Percentiles rank a stretch among this genome's conserved stretches.
phyloP scores from a whole-genome alignment of 2,113 vertebrate genomes.

The Thymallus thymallus region DNA sequence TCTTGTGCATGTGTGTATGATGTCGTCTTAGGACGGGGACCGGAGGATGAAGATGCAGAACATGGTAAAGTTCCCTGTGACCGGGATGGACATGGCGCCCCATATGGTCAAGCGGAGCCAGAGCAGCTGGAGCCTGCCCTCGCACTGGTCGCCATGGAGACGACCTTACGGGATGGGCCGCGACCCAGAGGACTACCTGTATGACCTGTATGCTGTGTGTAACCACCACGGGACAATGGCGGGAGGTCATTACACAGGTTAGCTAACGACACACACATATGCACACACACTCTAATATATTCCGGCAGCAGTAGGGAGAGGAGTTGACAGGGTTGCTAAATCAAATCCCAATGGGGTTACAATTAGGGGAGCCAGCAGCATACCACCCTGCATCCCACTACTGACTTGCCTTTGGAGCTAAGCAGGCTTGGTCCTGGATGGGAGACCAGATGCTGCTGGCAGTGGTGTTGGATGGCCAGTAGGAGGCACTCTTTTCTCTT shows the following conservation, averaged over 20 bases:
- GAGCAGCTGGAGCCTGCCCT: constrained; percentile 94
- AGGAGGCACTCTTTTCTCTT: too few species aligned
- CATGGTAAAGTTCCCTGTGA: constrained; percentile 91
- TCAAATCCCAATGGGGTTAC: too few species aligned
- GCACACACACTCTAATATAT: background rate
- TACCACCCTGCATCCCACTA: too few species aligned
- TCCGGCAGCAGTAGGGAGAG: too few species aligned
- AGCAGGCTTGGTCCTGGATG: too few species aligned
- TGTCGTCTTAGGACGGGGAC: constrained; percentile 81
- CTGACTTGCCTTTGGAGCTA: too few species aligned
- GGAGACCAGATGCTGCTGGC: too few species aligned
- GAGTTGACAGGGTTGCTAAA: too few species aligned
- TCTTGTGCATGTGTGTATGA: too few species aligned
- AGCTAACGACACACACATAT: background rate
- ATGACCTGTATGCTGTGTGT: constrained; percentile 95
- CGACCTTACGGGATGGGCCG: constrained; percentile 88
- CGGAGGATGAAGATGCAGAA: constrained; percentile 92
- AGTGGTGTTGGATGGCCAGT: too few species aligned
- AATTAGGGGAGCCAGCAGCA: too few species aligned
- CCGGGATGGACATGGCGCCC: constrained; percentile 94
- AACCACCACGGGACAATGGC: constrained; percentile 98
- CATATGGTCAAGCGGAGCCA: constrained; percentile 96
- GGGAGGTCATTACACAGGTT: constrained; percentile 95
- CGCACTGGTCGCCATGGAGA: constrained; percentile 94
- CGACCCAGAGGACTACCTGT: constrained; percentile 93